Percentiles rank a stretch among this genome's conserved stretches.
These are phyloP conservation scores for Cordilura impudica DNA, from an alignment of 2,888 invertebrate species.

Conservation along the genomic window DNA sequence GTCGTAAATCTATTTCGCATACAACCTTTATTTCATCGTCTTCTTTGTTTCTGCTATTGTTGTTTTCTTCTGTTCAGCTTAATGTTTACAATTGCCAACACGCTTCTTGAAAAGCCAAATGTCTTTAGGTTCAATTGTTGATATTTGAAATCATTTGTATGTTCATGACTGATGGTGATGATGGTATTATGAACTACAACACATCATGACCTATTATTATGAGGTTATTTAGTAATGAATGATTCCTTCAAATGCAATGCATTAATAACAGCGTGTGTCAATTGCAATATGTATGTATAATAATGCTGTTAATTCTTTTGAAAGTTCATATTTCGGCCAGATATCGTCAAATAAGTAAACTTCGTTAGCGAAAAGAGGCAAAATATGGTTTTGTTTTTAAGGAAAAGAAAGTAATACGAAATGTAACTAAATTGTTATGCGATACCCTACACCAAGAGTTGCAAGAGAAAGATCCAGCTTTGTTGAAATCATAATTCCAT, in stretches of 20 bases:
- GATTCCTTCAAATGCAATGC: constrained; percentile 18
- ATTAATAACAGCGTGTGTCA: not conserved
- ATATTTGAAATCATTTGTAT: constrained; percentile 54
- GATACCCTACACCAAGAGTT: no score
- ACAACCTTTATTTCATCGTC: not conserved
- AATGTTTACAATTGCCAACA: constrained; percentile 50
- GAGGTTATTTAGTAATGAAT: constrained; percentile 41
- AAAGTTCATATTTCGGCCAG: no score
- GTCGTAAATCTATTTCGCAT: not conserved
- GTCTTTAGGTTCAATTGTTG: constrained; percentile 57
- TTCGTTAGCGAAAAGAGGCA: no score
- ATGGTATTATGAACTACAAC: constrained; percentile 33
- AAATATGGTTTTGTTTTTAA: no score
- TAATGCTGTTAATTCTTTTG: no score
- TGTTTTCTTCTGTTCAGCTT: not conserved
- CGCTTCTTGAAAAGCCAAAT: constrained; percentile 57
- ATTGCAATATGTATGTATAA: not conserved
- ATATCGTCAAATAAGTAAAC: no score
- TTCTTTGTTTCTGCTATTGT: not conserved
- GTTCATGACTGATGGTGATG: constrained; percentile 16
- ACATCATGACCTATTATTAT: constrained; percentile 42
- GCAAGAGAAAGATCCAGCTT: no score
- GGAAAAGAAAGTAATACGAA: no score
- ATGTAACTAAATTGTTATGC: no score
- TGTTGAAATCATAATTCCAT: no score